Conservation (phyloP, 2,113 vertebrate genomes). For the Leucopternis melanops region DNA sequence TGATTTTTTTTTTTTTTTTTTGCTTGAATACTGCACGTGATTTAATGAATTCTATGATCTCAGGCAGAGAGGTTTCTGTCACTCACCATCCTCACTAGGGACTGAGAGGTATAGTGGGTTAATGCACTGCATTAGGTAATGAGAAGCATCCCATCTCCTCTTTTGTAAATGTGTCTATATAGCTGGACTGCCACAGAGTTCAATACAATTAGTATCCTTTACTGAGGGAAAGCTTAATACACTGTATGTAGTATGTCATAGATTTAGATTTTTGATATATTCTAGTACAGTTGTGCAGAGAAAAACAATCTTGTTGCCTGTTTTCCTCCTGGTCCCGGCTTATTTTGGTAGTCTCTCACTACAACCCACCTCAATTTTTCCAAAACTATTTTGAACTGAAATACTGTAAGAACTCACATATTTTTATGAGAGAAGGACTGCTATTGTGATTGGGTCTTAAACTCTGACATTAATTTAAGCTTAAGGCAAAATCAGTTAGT, state of each 20-base stretch:
- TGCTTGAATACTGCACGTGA: background rate
- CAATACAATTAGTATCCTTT: background rate
- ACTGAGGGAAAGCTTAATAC: background rate
- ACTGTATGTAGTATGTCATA: background rate
- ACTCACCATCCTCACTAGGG: background rate
- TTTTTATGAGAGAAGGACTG: background rate
- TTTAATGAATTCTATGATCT: background rate
- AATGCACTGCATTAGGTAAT: background rate
- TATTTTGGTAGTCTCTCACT: background rate
- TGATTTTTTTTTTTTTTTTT: background rate
- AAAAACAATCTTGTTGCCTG: background rate
- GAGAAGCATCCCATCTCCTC: background rate
- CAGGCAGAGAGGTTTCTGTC: background rate
- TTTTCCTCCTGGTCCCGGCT: background rate
- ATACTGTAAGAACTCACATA: rapidly evolving
- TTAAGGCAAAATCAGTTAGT: background rate
- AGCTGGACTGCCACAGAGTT: background rate
- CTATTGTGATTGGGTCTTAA: background rate
- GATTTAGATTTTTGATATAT: background rate
- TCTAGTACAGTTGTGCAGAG: background rate
- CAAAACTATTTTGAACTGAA: background rate
- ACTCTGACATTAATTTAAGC: background rate
- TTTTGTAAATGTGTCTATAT: background rate
- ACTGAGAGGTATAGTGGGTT: background rate
- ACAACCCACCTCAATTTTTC: background rate